Evolutionary conservation across 2,113 vertebrate species (phyloP).

Genomic region (Grammomys surdaster): DNA sequence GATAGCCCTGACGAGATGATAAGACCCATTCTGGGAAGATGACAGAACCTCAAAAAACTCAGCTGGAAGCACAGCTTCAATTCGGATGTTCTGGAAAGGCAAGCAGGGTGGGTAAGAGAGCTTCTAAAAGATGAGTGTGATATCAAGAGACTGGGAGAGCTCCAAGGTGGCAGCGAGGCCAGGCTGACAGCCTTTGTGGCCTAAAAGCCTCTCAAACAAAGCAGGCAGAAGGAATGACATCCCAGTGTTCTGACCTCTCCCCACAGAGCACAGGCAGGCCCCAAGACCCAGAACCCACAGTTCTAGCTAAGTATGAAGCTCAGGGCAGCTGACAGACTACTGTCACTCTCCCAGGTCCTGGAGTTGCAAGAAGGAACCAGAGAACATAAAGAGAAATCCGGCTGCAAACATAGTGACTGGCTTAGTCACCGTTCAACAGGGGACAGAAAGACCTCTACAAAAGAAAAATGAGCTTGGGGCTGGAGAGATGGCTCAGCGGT

Average conservation of each 20-base stretch:
- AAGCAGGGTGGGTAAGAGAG: background rate
- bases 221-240: background rate
- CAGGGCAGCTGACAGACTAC: background rate
- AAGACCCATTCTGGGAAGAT: conserved; percentile 94
- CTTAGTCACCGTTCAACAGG: background rate
- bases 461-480: background rate
- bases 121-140: background rate
- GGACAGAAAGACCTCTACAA: background rate
- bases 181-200: background rate
- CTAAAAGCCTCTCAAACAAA: background rate
- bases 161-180: background rate
- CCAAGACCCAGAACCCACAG: background rate
- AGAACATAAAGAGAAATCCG: background rate
- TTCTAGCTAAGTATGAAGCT: background rate
- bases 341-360: background rate
- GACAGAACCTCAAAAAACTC: conserved; percentile 92
- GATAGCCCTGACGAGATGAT: conserved; percentile 90
- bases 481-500: too few species aligned
- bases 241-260: background rate
- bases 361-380: background rate
- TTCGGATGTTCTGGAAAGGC: conserved; percentile 91
- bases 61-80: conserved; percentile 87
- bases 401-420: too few species aligned
- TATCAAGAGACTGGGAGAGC: fast-evolving
- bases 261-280: fast-evolving